Conservation (phyloP, 2,888 invertebrate species). For the Meteorus colon region DNA sequence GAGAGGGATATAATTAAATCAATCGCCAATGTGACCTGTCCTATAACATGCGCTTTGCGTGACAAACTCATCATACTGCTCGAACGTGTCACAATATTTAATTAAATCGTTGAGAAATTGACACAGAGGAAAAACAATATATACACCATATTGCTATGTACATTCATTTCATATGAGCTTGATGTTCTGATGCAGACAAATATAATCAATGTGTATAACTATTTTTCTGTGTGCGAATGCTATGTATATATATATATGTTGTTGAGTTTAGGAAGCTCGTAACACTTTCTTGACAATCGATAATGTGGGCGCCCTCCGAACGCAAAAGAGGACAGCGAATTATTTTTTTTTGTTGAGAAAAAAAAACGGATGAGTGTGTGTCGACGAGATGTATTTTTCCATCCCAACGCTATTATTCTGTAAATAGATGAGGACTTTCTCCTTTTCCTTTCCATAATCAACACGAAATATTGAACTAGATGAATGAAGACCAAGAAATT, state of each 20-base stretch:
- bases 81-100: no score
- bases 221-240: neutral
- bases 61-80: no score
- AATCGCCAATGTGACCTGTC: neutral
- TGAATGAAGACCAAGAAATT: no score
- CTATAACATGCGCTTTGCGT: neutral
- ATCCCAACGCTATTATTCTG: no score
- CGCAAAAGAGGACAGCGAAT: constrained; percentile 39
- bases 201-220: neutral
- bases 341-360: neutral
- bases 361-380: neutral
- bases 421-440: no score
- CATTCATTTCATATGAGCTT: no score
- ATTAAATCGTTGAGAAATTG: no score
- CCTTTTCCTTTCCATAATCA: no score
- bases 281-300: constrained; percentile 44
- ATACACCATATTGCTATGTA: no score
- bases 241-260: neutral
- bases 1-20: neutral
- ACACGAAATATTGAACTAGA: no score
- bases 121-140: no score
- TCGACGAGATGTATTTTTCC: no score
- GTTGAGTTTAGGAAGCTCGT: constrained; percentile 37
- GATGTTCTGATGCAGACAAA: neutral
- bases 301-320: constrained; percentile 32